Conservation (phyloP, 1,140 invertebrate genomes). For the Plodia interpunctella region DNA sequence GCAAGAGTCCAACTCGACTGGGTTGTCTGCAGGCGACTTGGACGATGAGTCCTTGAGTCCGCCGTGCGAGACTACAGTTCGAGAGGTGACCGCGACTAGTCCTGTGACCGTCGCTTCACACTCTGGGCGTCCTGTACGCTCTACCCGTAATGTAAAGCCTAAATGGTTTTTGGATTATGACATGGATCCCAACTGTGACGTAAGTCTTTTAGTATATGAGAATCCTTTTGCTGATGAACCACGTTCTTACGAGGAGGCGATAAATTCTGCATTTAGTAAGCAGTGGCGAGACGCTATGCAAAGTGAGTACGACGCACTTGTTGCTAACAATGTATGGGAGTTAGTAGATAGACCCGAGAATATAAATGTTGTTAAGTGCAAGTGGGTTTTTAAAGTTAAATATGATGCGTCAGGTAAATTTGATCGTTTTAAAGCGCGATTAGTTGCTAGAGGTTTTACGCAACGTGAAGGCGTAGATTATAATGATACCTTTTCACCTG, state of each 20-base stretch:
- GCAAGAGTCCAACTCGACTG: neutral
- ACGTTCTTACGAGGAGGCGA: neutral
- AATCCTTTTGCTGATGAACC: neutral
- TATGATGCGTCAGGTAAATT: neutral
- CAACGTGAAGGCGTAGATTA: conserved; percentile 36
- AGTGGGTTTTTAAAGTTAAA: conserved; percentile 12
- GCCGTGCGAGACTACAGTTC: no score
- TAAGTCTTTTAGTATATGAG: no score
- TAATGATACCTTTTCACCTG: conserved; percentile 53
- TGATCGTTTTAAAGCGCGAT: conserved; percentile 48
- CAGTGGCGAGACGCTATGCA: conserved; percentile 38
- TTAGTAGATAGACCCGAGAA: conserved; percentile 34
- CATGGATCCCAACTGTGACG: neutral
- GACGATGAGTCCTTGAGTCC: no score
- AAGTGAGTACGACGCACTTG: conserved; percentile 38
- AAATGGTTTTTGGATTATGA: conserved; percentile 4
- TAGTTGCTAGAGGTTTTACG: conserved; percentile 30
- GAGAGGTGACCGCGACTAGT: neutral
- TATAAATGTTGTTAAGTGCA: conserved; percentile 10
- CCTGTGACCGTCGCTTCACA: neutral
- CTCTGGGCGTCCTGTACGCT: no score
- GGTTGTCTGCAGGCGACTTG: no score
- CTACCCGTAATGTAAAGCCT: neutral
- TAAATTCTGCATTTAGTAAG: neutral
- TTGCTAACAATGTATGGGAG: conserved; percentile 40